These are phyloP conservation scores for Lordiphosa andalusiaca DNA, from an alignment of 2,888 invertebrate genomes.

Conservation along the genomic window DNA sequence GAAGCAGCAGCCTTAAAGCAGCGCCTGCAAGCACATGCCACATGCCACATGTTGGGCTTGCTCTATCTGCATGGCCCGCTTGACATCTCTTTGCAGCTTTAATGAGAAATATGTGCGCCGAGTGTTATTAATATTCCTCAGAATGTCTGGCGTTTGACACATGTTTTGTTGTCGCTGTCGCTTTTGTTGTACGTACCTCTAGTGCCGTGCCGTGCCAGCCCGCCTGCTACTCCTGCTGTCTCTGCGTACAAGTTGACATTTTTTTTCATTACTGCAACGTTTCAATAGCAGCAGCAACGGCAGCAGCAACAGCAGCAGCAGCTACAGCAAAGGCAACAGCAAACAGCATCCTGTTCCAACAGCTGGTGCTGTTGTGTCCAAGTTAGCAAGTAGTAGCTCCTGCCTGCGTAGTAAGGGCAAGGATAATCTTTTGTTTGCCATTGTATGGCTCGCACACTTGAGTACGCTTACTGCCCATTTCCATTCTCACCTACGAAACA, in stretches of 20 bases:
- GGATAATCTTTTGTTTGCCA: slow-evolving; percentile 72
- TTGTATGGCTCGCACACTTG: slow-evolving; percentile 47
- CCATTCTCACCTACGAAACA: slow-evolving; percentile 18
- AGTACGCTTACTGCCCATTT: slow-evolving; percentile 12
- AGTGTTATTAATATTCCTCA: slow-evolving; percentile 75
- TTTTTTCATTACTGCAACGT: slow-evolving; percentile 73
- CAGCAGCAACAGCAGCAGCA: slow-evolving; percentile 36
- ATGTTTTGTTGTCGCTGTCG: slow-evolving; percentile 68
- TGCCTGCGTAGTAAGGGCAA: slow-evolving; percentile 61
- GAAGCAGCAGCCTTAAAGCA: slow-evolving; percentile 23
- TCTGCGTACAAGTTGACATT: slow-evolving; percentile 60
- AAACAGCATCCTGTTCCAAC: slow-evolving; percentile 20
- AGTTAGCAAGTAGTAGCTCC: slow-evolving; percentile 32
- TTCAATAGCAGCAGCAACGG: slow-evolving; percentile 58
- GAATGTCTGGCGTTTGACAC: slow-evolving; percentile 73
- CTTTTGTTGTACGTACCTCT: slow-evolving; percentile 37
- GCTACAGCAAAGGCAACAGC: slow-evolving; percentile 24
- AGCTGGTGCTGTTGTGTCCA: slow-evolving; percentile 26
- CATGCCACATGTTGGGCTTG: slow-evolving; percentile 21
- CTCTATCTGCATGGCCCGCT: slow-evolving; percentile 32
- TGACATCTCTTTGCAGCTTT: slow-evolving; percentile 65
- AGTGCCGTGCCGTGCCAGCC: slow-evolving; percentile 9
- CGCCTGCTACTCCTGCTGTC: slow-evolving; percentile 14
- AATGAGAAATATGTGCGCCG: slow-evolving; percentile 72
- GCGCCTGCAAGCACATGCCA: slow-evolving; percentile 9